Evolutionary conservation across 2,888 invertebrate species (phyloP).

Genomic region (Peribatodes rhomboidaria): DNA sequence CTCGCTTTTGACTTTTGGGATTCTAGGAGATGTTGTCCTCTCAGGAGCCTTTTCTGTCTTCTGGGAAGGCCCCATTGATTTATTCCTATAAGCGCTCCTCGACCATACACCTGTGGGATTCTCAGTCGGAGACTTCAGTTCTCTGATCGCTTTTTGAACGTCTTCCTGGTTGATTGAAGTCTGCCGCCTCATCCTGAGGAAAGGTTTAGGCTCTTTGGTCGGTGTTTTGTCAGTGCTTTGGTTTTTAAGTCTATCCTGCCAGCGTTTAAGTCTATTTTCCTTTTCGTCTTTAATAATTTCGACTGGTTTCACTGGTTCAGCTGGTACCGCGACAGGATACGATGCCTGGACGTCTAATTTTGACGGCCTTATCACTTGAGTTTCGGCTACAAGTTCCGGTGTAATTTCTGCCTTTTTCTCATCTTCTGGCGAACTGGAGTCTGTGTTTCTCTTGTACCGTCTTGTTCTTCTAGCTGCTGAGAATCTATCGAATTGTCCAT

Average conservation of each 20-base stretch:
- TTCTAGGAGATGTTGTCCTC: constrained; percentile 78
- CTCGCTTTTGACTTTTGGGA: constrained; percentile 86
- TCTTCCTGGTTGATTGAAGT: constrained; percentile 91
- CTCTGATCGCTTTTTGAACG: constrained; percentile 89
- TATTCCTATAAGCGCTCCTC: constrained; percentile 76
- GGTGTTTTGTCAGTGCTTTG: constrained; percentile 79
- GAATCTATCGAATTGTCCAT: constrained; percentile 94
- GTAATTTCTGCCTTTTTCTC: constrained; percentile 79
- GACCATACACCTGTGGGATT: constrained; percentile 88
- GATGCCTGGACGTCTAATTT: constrained; percentile 84
- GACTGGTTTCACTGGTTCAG: constrained; percentile 73
- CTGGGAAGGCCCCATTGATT: constrained; percentile 59
- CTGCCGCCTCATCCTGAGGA: constrained; percentile 87
- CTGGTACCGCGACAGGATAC: constrained; percentile 75
- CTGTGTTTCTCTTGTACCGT: constrained; percentile 90
- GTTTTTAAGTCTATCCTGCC: constrained; percentile 90
- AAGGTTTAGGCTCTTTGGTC: constrained; percentile 79
- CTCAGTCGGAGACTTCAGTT: constrained; percentile 88
- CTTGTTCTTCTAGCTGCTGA: constrained; percentile 93
- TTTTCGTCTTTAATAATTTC: constrained; percentile 82
- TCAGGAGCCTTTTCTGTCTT: constrained; percentile 68
- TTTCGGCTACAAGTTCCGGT: constrained; percentile 83
- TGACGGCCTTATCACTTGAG: constrained; percentile 82
- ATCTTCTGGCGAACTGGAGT: constrained; percentile 86
- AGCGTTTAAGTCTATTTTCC: constrained; percentile 88